phyloP scores from a whole-genome alignment of 2,113 vertebrate species.

The Panthera tigris region DNA sequence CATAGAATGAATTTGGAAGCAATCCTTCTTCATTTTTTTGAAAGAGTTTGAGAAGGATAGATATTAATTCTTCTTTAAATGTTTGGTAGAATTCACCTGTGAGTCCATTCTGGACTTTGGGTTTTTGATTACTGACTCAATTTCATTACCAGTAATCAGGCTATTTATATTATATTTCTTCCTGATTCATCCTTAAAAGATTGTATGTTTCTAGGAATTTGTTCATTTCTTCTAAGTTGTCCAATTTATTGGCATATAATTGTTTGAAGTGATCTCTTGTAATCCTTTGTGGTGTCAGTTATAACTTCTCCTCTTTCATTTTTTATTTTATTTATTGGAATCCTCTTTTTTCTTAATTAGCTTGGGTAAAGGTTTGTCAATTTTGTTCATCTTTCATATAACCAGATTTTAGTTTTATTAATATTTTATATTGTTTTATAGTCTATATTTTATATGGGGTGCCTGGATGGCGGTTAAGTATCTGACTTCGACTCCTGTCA shows the following conservation, averaged over 20 bases:
- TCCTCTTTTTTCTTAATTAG: not conserved
- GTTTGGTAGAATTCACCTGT: not conserved
- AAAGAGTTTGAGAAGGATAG: not conserved
- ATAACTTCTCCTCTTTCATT: not conserved
- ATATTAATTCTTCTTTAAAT: not conserved
- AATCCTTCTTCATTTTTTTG: not conserved
- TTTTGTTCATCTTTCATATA: not conserved
- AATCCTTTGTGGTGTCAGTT: not conserved
- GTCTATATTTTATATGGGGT: not conserved
- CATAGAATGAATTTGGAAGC: not conserved
- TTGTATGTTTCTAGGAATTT: not conserved
- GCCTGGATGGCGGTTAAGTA: too few relatives aligned
- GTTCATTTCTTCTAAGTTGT: not conserved
- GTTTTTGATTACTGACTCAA: not conserved
- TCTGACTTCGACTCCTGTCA: too few relatives aligned
- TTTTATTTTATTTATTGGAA: not conserved
- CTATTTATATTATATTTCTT: not conserved
- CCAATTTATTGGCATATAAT: not conserved
- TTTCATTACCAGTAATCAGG: not conserved
- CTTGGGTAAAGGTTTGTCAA: not conserved
- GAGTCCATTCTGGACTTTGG: not conserved
- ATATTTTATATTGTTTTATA: not conserved
- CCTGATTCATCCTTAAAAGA: not conserved
- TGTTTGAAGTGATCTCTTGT: not conserved
- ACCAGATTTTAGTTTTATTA: not conserved